phyloP scores from a whole-genome alignment of 2,797 vertebrate genomes.

The Pelodytes ibericus region DNA sequence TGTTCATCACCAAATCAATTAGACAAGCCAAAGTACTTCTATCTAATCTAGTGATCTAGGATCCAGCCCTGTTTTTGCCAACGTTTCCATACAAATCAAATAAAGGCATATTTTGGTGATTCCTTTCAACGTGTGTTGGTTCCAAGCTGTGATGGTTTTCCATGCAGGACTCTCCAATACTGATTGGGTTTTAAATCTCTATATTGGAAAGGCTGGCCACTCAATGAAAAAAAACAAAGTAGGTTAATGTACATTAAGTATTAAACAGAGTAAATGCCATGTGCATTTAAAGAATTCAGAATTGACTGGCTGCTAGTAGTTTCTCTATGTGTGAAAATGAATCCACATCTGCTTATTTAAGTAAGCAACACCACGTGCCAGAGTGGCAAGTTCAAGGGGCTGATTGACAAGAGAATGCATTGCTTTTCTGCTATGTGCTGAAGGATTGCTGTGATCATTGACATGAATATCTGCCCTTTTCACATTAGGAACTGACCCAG shows the following conservation, averaged over 20 bases:
- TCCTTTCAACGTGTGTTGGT: too few species aligned
- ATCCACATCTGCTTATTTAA: conserved; percentile 59
- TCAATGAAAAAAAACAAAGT: too few species aligned
- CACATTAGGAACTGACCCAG: conserved; percentile 84
- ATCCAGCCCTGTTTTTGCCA: too few species aligned
- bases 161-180: not conserved
- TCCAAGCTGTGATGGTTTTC: not conserved
- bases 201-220: not conserved
- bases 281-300: not conserved
- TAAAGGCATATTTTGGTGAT: not conserved
- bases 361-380: conserved; percentile 63
- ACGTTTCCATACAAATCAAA: not conserved
- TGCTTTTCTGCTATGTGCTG: conserved; percentile 60
- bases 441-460: conserved; percentile 57
- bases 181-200: not conserved
- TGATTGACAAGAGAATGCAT: conserved; percentile 58
- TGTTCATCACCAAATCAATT: too few species aligned
- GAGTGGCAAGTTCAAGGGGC: conserved; percentile 59
- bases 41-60: too few species aligned
- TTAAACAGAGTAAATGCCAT: not conserved
- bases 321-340: conserved; percentile 48
- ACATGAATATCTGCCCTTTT: conserved; percentile 61
- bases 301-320: not conserved
- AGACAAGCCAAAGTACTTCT: too few species aligned
- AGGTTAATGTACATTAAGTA: not conserved